Evolutionary conservation across 2,797 vertebrate genomes (phyloP).

Genomic region (Threskiornis aethiopicus): DNA sequence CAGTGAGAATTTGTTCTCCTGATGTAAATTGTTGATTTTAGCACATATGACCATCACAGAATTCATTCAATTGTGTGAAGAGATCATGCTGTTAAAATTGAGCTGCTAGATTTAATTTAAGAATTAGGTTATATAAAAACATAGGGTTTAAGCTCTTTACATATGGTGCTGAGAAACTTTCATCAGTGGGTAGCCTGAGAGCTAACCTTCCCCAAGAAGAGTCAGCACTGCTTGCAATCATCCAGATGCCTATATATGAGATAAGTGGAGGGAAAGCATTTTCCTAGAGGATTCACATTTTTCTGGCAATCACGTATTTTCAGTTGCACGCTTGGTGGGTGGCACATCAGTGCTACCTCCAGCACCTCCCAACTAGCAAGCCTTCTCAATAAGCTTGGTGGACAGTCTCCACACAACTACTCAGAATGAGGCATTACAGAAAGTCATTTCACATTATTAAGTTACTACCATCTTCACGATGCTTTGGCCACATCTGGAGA

Average conservation of each 20-base stretch:
- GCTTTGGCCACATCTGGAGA: background rate
- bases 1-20: slow-evolving; percentile 23
- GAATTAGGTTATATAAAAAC: slow-evolving; percentile 37
- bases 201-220: background rate
- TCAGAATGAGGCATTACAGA: background rate
- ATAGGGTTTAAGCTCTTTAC: background rate
- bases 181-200: background rate
- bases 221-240: background rate
- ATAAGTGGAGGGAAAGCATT: background rate
- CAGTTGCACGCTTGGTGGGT: background rate
- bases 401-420: background rate
- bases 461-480: background rate
- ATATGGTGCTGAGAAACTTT: slow-evolving; percentile 4
- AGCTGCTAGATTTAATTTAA: slow-evolving; percentile 33
- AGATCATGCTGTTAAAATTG: slow-evolving; percentile 48
- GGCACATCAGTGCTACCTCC: background rate
- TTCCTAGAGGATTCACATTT: background rate
- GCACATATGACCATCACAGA: slow-evolving; percentile 4
- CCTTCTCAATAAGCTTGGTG: background rate
- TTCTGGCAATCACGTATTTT: background rate
- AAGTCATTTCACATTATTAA: background rate
- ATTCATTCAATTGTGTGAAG: background rate
- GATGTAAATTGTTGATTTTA: slow-evolving; percentile 45
- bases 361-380: background rate
- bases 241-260: background rate